phyloP scores from a whole-genome alignment of 2,888 invertebrate genomes.

The Nesidiocoris tenuis region DNA sequence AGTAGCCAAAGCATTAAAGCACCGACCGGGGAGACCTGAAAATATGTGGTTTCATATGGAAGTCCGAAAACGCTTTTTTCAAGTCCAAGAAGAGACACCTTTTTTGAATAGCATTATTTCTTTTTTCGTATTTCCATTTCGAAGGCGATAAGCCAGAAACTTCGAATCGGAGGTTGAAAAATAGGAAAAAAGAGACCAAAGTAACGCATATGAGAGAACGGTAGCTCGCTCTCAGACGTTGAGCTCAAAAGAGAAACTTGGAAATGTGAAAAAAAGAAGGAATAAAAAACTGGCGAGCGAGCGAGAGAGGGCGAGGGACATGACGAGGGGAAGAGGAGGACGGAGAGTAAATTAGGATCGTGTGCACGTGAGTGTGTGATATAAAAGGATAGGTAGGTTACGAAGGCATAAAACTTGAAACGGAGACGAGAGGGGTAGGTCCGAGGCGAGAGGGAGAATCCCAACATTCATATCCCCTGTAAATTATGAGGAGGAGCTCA shows the following conservation, averaged over 20 bases:
- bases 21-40: not conserved
- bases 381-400: not conserved
- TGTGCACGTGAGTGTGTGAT: not conserved
- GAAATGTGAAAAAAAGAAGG: slow-evolving; percentile 1
- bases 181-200: slow-evolving; percentile 3
- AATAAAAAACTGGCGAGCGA: slow-evolving; percentile 6
- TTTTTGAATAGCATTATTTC: not conserved
- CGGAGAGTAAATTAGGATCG: not conserved
- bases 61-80: slow-evolving; percentile 20
- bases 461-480: slow-evolving; percentile 41
- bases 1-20: not conserved
- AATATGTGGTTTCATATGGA: slow-evolving; percentile 15
- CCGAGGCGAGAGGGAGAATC: slow-evolving; percentile 16
- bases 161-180: slow-evolving; percentile 13
- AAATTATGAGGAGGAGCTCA: slow-evolving; percentile 40
- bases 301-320: slow-evolving; percentile 17
- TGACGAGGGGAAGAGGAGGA: not conserved
- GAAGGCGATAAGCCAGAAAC: slow-evolving; percentile 32
- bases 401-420: not conserved
- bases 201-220: slow-evolving; percentile 14
- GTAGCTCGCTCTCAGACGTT: slow-evolving; percentile 10
- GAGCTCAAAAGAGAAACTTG: not conserved
- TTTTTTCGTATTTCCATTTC: slow-evolving; percentile 7
- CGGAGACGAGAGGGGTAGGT: slow-evolving; percentile 20
- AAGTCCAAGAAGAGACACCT: not conserved